Conservation (phyloP, 2,113 vertebrate genomes). For the Aythya baeri region DNA sequence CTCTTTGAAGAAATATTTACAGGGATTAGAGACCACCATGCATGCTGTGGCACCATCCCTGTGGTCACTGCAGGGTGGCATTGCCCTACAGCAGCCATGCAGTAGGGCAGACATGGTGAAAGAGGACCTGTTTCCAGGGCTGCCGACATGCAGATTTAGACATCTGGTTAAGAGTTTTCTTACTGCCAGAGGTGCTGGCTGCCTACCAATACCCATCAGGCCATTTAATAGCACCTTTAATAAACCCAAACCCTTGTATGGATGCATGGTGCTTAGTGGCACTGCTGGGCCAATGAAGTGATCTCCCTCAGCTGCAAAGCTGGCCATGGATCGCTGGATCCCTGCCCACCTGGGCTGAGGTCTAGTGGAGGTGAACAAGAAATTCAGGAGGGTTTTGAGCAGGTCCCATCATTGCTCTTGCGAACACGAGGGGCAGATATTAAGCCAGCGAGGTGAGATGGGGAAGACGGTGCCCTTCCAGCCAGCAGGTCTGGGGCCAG, state of each 20-base stretch:
- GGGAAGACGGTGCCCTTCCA: not conserved
- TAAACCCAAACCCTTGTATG: not conserved
- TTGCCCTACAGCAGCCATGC: not conserved
- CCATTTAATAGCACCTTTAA: not conserved
- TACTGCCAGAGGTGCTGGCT: not conserved
- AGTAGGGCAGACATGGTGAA: not conserved
- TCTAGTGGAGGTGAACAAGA: not conserved
- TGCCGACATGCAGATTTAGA: not conserved
- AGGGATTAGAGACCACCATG: not conserved
- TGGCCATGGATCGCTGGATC: not conserved
- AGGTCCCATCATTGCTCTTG: not conserved
- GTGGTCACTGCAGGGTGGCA: not conserved
- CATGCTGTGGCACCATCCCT: not conserved
- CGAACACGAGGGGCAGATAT: rapidly evolving
- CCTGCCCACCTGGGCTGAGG: not conserved
- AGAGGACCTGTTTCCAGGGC: not conserved
- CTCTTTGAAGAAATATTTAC: not conserved
- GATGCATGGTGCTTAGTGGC: not conserved
- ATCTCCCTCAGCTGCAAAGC: not conserved
- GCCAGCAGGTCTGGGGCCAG: not conserved
- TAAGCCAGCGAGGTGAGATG: not conserved
- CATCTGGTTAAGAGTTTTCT: not conserved
- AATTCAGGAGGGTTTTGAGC: not conserved
- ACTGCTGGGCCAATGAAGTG: not conserved
- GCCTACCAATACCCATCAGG: not conserved